Base-by-base conservation (phyloP, 2,797 vertebrate genomes). In the Tragelaphus eurycerus region DNA sequence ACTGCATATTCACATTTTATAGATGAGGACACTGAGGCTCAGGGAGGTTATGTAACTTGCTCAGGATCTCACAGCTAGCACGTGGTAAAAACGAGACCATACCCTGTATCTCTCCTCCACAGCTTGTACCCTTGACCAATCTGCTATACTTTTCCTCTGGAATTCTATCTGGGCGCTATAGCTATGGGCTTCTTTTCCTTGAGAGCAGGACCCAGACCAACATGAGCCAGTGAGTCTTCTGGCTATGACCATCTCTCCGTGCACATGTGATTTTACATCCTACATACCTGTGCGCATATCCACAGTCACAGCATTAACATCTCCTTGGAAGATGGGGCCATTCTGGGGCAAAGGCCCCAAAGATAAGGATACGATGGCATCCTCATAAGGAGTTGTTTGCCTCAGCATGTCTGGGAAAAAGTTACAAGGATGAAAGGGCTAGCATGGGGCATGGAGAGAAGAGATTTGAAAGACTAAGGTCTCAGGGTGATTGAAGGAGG, bases 121-220 rank as follows among this genome's bases (percentile, higher is more conserved):
- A 57, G 43, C 50, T 59, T 52, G 19, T 59, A 57, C 82, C 52
- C 46, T 86, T 27, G 50, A 4, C 52, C 52, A n/a, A 52, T 64
- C 48, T 71, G 78, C 43, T n/a, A 5, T 71, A 31, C n/a, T 52
- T 93, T 55, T 17, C 48, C 48, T 48, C 52, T 57, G 50, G 55
- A 67, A 67, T 85, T 78, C 86, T n/a, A 21, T 48, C 79, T 52
- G 54, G 90, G 74, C 19, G 38, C 55, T 64, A 54, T 19, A 90
- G 1, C 60, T 52, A 7, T 59, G 34, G 34, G 54, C 29, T 19
- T 74, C 74, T 34, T 74, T 82, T 55, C 15, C 31, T 55, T 16
- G 29, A 38, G 46, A 46, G 17, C 84, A 94, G 60, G 54, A 62
- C 46, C 23, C 52, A 87, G 83, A 38, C 25, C 87, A 38, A 90